Conservation (phyloP, 2,113 vertebrate genomes). For the Osmerus mordax region DNA sequence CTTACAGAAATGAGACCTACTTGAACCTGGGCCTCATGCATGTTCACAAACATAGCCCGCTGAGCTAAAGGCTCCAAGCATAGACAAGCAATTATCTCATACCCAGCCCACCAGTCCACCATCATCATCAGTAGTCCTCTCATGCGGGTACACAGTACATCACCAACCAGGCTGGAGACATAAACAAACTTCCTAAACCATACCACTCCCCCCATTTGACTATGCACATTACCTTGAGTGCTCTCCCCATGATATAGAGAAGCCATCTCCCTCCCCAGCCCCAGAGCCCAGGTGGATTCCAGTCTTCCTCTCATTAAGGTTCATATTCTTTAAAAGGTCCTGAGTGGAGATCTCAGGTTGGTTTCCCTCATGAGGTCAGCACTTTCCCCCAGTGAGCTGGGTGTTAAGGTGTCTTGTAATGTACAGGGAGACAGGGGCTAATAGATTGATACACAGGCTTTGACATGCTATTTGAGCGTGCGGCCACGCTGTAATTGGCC, state of each 20-base stretch:
- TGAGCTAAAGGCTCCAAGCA: slow-evolving; percentile 7
- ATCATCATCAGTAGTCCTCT: slow-evolving; percentile 20
- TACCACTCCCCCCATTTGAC: slow-evolving; percentile 26
- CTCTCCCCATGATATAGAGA: slow-evolving; percentile 77
- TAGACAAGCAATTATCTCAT: slow-evolving; percentile 23
- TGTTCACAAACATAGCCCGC: no score
- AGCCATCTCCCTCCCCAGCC: slow-evolving; percentile 78
- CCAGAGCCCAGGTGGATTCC: background rate
- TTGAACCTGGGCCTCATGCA: no score
- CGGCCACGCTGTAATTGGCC: slow-evolving; percentile 87
- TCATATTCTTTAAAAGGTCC: slow-evolving; percentile 17
- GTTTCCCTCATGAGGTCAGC: slow-evolving; percentile 77
- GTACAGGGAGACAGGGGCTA: slow-evolving; percentile 80
- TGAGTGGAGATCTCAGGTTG: slow-evolving; percentile 68
- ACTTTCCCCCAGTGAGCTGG: slow-evolving; percentile 72
- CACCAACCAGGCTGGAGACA: background rate
- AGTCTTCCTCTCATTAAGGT: background rate
- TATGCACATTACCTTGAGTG: slow-evolving; percentile 77
- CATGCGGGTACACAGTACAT: no score
- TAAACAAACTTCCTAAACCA: background rate
- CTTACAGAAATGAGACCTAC: no score
- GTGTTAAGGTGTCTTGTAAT: slow-evolving; percentile 83
- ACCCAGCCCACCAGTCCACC: slow-evolving; percentile 9
- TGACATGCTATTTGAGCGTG: slow-evolving; percentile 93
- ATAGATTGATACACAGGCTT: slow-evolving; percentile 88